Percentiles rank a stretch among this genome's conserved stretches.
These are phyloP conservation scores for Catajapyx aquilonaris DNA, from an alignment of 1,140 invertebrate species.

Conservation along the genomic window DNA sequence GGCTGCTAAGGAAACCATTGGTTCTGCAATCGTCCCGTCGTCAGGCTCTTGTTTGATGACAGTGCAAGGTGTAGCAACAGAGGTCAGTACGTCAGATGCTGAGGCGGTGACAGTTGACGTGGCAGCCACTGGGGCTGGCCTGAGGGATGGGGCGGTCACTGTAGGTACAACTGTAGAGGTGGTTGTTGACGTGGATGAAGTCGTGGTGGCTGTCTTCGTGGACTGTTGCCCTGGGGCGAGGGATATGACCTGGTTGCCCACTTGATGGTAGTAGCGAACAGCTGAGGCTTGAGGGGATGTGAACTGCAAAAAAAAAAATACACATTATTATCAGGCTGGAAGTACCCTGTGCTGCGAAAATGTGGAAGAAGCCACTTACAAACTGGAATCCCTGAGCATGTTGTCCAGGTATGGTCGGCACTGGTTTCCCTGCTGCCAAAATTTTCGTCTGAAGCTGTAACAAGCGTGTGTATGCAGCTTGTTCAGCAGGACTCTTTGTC, in stretches of 20 bases:
- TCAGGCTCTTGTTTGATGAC: too few species aligned
- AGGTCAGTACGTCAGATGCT: neutral
- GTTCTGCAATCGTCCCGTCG: too few species aligned
- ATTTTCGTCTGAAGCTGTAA: conserved; percentile 37
- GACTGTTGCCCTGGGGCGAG: conserved; percentile 4
- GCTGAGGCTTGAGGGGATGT: conserved; percentile 1
- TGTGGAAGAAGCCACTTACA: conserved; percentile 7
- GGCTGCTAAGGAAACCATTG: too few species aligned
- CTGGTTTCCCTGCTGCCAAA: conserved; percentile 32
- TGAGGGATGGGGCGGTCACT: neutral
- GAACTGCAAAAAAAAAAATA: conserved; percentile 1
- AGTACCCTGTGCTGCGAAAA: too few species aligned
- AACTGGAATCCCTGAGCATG: conserved; percentile 10
- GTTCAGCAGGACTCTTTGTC: conserved; percentile 20
- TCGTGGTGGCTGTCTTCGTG: conserved; percentile 7
- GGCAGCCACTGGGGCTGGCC: neutral
- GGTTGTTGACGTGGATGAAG: conserved; percentile 2
- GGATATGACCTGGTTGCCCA: conserved; percentile 12
- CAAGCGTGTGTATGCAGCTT: conserved; percentile 26
- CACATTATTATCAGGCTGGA: conserved; percentile 3
- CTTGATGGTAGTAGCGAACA: conserved; percentile 10
- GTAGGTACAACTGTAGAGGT: too few species aligned
- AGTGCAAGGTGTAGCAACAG: too few species aligned
- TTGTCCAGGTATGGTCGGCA: conserved; percentile 25
- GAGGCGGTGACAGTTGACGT: neutral